Base-by-base conservation (phyloP, 2,888 invertebrate species). In the Epinotia bilunana region DNA sequence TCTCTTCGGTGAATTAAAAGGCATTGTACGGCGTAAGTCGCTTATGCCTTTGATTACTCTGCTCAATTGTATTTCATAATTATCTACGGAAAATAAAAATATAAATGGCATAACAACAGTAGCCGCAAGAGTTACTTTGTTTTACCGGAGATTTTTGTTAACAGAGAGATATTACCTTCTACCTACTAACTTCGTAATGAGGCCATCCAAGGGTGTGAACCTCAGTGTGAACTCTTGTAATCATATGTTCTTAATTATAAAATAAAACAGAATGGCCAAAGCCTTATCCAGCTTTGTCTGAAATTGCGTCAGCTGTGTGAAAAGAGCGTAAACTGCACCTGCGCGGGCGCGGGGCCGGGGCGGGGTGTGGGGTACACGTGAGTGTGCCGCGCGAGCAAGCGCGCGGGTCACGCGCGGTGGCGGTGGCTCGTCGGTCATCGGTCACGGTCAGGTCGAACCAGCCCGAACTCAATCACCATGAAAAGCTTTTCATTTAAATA, bases 121-220 rank as follows among this genome's bases (percentile, higher is more conserved):
- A 9, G 18, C 68, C 18, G 20, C 23, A 43, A 68, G 58, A 23
- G 16, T 9, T 43, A 13, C 18, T 68, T 58, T 58, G 39, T 39
- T 39, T 39, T 39, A 39, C 7, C 9, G 9, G 39, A 39, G 39
- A 39, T 39, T 39, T 39, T 9, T 39, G 7, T 39, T 39, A 39
- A 39, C 39, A 39, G 33, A 33, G 33, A 33, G 33, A 33, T 33
- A 33, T 6, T 33, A 33, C 33, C 33, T 33, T 33, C 33, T 33
- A 33, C 33, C 33, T 33, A 13, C 53, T n/a, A 18, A 23, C 53
- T 18, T 33, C 33, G 33, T n/a, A 53, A 33, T 55, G 18, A 18
- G 33, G 55, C 53, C 39, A 39, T 13, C 28, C 67, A 67, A 57
- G 67, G 55, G 67, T 67, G 39, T 39, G 39, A 67, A 67, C 39